Base-by-base conservation (phyloP, 2,113 vertebrate species). In the Seriola rivoliana region DNA sequence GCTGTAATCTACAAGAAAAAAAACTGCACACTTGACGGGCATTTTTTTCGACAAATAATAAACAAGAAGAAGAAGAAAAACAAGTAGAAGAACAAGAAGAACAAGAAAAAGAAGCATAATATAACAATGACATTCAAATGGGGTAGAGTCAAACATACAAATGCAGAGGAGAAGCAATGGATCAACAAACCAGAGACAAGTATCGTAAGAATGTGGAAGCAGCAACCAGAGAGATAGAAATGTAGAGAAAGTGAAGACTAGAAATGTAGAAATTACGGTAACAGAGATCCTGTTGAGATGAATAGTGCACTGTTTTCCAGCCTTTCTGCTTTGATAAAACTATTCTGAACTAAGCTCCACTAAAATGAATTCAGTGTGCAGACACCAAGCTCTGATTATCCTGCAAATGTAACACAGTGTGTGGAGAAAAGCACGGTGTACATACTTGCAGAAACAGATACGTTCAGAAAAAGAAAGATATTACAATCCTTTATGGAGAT, bases 251-350 rank as follows among this genome's bases (percentile, higher is more conserved):
- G 32, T 34, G 5, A 71, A 32, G 52, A 34, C 16, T 58, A 67
- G 9, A 16, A 23, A 69, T 36, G 16, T 10, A 3, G 52, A 82
- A 81, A 59, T 81, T 29, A 40, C 76, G 68, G 76, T 38, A 65
- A 57, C 21, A 68, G n/a, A 59, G 81, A 76, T 81, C 79, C 71
- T 75, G 66, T 73, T 80, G 72, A 63, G 73, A 85, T 89, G 78
- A 91, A 87, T 83, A 75, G 85, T 77, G 84, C 67, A 71, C 76
- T 69, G 63, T 78, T 84, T 75, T 83, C 58, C 59, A 44, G 82
- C 64, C 65, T 46, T 78, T 42, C 42, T 48, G 71, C 87, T 90
- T 85, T 75, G 82, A 79, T 74, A 83, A 84, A 88, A 78, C 44
- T 64, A 81, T 82, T 84, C 75, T 74, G 81, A 86, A 80, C 14